A percentile compares a stretch with the other conserved stretches of the same genome.
phyloP scores from a whole-genome alignment of 1,140 invertebrate species.

The Agrypnia vestita region DNA sequence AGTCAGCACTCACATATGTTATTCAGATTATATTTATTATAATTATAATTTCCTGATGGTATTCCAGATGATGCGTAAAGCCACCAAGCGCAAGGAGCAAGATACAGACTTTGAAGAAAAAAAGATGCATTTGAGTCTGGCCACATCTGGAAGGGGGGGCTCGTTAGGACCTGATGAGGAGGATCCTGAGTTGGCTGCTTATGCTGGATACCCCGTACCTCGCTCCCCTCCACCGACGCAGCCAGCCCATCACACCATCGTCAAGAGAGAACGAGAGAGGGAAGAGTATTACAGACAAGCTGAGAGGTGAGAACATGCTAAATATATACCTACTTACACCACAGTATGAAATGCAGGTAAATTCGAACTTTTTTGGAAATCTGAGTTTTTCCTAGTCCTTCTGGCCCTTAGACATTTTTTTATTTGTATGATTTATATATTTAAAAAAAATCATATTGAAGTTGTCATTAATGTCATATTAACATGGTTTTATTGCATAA shows the following conservation, averaged over 20 bases:
- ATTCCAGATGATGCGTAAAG: conserved; percentile 76
- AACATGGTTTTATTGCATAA: too few relatives aligned
- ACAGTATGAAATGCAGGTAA: too few relatives aligned
- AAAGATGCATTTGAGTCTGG: conserved; percentile 90
- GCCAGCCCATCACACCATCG: conserved; percentile 42
- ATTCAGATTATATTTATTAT: too few relatives aligned
- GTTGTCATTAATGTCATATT: too few relatives aligned
- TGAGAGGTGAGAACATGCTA: conserved; percentile 26
- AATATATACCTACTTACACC: too few relatives aligned
- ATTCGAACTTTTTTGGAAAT: too few relatives aligned
- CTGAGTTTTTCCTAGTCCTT: background rate
- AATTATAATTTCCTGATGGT: background rate
- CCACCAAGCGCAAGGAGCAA: conserved; percentile 93
- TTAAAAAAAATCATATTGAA: too few relatives aligned
- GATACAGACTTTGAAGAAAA: conserved; percentile 96
- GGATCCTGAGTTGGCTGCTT: conserved; percentile 83
- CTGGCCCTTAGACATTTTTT: background rate
- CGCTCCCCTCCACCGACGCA: conserved; percentile 59
- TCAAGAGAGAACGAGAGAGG: conserved; percentile 47
- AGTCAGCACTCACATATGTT: too few relatives aligned
- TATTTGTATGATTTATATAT: too few relatives aligned
- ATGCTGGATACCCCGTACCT: conserved; percentile 69
- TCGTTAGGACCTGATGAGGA: conserved; percentile 78
- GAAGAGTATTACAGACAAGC: conserved; percentile 52
- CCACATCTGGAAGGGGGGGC: conserved; percentile 55